phyloP scores from a whole-genome alignment of 2,888 invertebrate genomes.

The Germaria angustata region DNA sequence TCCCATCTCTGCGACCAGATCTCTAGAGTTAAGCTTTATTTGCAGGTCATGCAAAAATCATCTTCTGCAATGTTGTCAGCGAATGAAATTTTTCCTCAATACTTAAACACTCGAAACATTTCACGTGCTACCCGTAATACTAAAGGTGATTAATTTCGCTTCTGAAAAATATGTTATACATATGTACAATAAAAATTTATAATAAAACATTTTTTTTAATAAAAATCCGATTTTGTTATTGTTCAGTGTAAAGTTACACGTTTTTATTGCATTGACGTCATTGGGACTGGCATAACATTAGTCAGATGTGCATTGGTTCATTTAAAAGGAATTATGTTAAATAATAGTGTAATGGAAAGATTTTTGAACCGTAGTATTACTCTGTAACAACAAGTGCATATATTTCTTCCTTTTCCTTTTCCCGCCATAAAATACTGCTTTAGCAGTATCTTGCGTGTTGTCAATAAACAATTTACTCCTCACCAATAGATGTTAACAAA shows the following conservation, averaged over 20 bases:
- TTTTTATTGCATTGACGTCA: conserved; percentile 47
- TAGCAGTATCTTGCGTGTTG: conserved; percentile 19
- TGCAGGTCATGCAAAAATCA: too few species aligned
- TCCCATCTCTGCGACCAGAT: too few species aligned
- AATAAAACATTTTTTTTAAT: too few species aligned
- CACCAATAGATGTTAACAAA: conserved; percentile 9
- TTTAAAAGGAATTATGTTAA: conserved; percentile 48
- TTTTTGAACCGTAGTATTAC: background rate
- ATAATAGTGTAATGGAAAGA: conserved; percentile 28
- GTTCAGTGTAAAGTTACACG: background rate
- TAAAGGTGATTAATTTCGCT: too few species aligned
- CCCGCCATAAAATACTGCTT: background rate
- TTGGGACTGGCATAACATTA: background rate
- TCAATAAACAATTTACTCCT: conserved; percentile 24
- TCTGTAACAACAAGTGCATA: background rate
- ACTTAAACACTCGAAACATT: too few species aligned
- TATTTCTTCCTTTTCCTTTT: background rate
- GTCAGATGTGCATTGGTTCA: conserved; percentile 13
- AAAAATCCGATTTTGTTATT: background rate
- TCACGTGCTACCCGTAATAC: too few species aligned
- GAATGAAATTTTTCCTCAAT: too few species aligned
- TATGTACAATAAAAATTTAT: background rate
- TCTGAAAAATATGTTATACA: background rate
- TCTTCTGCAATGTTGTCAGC: too few species aligned
- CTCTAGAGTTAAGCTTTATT: too few species aligned